Evolutionary conservation across 2,888 invertebrate species (phyloP), one percentile per base, ranked within the genome.

Genomic region (Hydrotaea cyrtoneurina): DNA sequence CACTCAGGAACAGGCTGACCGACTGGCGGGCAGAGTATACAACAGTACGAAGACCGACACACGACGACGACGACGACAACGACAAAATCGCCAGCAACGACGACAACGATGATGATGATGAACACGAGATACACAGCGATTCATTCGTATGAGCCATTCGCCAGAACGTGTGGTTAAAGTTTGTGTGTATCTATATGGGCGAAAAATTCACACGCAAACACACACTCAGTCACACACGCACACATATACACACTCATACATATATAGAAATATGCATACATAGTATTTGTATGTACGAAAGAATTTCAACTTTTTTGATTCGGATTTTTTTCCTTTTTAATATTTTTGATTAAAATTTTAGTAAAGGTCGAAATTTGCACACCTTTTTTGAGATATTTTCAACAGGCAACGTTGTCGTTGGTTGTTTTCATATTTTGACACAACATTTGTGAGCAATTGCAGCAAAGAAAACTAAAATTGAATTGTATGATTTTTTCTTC

Each of bases 101-200:
- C 64, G 64, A 82, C 66, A 43, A 64, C 59, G 66, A 43, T 7
- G 31, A 31, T 31, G 31, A 75, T 71, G 72, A 79, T 71, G 5
- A 55, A 53, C 26, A 72, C 53, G 69, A 80, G 62, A 13, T 73
- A 21, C 73, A 77, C 62, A 71, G 80, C 69, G 74, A 23, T 59
- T 23, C 39, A 26, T 71, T 71, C 13, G 39, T 15, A 78, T 50
- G 57, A 62, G 76, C 26, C 71, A 23, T 62, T 80, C 74, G 81
- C 57, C 59, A 79, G 46, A 79, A 77, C 79, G 81, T 85, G 81
- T 85, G 79, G 81, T 85, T 79, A 82, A 79, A 79, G 73, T 85
- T 85, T 77, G 76, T 85, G 81, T 85, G 85, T 85, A 85, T 85
- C 85, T 85, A 84, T 73, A 75, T 57, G 73, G 73, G 79, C 78